phyloP scores from a whole-genome alignment of 1,140 invertebrate species.

The Parasteatoda tepidariorum region DNA sequence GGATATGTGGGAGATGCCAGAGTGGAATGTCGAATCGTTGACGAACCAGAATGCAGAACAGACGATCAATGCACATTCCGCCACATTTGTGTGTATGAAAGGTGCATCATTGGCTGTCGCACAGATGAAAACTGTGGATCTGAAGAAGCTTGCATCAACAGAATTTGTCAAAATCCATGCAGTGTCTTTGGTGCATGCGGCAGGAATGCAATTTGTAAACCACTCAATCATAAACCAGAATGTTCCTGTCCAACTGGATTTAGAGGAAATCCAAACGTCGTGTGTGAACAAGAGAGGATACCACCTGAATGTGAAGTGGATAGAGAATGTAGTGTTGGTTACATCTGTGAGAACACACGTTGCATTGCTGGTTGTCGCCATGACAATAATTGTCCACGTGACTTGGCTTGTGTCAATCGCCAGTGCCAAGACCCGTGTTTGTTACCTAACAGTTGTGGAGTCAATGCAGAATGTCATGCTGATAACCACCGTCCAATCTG shows the following conservation, averaged over 20 bases:
- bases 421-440: constrained; percentile 89
- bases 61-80: constrained; percentile 62
- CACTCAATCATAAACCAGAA: constrained; percentile 83
- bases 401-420: constrained; percentile 85
- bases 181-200: constrained; percentile 64
- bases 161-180: constrained; percentile 65
- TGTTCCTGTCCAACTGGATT: constrained; percentile 75
- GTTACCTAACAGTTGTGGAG: constrained; percentile 79
- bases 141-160: constrained; percentile 64
- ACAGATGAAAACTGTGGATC: constrained; percentile 63
- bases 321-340: constrained; percentile 62
- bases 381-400: constrained; percentile 86
- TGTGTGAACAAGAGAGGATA: constrained; percentile 71
- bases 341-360: constrained; percentile 63
- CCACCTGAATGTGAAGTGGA: constrained; percentile 62
- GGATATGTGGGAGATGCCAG: constrained; percentile 67
- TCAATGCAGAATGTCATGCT: constrained; percentile 85
- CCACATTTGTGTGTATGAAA: constrained; percentile 63
- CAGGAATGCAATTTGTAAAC: constrained; percentile 69
- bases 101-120: constrained; percentile 64
- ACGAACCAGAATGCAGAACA: constrained; percentile 65
- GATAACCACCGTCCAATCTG: constrained; percentile 81
- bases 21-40: constrained; percentile 81
- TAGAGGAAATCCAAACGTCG: constrained; percentile 74
- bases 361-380: constrained; percentile 80